Evolutionary conservation across 2,888 invertebrate genomes (phyloP).

Genomic region (Dasysyrphus albostriatus): DNA sequence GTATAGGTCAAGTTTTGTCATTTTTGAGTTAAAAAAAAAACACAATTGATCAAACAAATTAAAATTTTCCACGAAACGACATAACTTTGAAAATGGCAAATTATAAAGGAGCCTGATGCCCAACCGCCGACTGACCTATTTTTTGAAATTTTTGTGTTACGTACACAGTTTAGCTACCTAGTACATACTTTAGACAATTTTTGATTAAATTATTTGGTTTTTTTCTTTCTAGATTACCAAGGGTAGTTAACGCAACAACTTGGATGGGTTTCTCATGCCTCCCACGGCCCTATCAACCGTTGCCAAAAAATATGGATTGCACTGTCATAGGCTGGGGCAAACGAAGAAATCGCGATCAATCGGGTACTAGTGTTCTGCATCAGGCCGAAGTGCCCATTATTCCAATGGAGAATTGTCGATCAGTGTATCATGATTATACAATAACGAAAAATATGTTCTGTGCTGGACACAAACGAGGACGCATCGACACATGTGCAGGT

Average conservation of each 20-base stretch:
- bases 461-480: conserved; percentile 92
- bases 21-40: no score
- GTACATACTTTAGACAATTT: not conserved
- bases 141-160: no score
- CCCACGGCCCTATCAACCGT: conserved; percentile 88
- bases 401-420: conserved; percentile 89
- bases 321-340: conserved; percentile 98
- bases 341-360: conserved; percentile 89
- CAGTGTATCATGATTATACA: conserved; percentile 93
- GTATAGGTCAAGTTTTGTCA: no score
- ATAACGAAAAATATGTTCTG: conserved; percentile 97
- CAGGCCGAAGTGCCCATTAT: conserved; percentile 96
- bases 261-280: conserved; percentile 90
- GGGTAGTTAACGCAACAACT: conserved; percentile 79
- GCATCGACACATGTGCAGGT: conserved; percentile 95
- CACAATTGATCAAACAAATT: no score
- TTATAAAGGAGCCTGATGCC: no score
- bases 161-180: no score
- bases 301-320: conserved; percentile 89
- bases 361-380: conserved; percentile 92
- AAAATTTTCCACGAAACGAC: no score
- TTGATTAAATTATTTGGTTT: not conserved
- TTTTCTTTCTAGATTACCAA: conserved; percentile 80
- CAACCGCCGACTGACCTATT: no score
- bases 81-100: no score